A percentile compares a stretch with the other conserved stretches of the same genome.
These are phyloP conservation scores for Cheirogaleus major DNA, from an alignment of 2,797 vertebrate genomes.

Conservation along the genomic window DNA sequence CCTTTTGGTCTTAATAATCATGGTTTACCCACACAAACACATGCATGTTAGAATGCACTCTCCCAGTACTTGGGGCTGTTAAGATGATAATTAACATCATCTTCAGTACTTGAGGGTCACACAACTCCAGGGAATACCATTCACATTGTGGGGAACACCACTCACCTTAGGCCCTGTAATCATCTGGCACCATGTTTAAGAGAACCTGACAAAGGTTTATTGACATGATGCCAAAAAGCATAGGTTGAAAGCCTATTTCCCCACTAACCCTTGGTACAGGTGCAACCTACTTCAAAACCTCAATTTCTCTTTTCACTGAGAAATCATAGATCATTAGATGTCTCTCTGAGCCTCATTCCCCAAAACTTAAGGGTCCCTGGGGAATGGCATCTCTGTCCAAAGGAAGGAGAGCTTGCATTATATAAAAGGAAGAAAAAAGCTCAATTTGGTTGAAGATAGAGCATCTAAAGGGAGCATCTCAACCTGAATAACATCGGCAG, in stretches of 20 bases:
- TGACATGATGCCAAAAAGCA: neutral
- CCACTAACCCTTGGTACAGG: neutral
- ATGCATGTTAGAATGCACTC: neutral
- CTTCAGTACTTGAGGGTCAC: neutral
- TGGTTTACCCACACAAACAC: neutral
- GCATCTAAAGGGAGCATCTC: neutral
- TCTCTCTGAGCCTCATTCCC: neutral
- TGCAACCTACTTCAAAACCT: neutral
- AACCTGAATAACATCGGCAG: neutral
- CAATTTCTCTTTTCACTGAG: neutral
- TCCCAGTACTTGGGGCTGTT: neutral
- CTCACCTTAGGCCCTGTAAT: neutral
- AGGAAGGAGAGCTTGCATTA: neutral
- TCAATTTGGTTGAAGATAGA: slow-evolving; percentile 13
- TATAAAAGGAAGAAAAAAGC: neutral
- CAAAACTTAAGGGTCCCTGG: neutral
- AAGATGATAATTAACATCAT: neutral
- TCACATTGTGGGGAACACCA: neutral
- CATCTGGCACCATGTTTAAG: neutral
- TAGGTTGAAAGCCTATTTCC: neutral
- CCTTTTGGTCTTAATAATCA: slow-evolving; percentile 11
- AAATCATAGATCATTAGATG: neutral
- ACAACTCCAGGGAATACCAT: neutral
- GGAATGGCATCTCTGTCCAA: neutral
- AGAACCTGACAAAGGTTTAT: neutral